These are phyloP conservation scores for Quadroppia sp. DNA, from an alignment of 2,888 invertebrate genomes.

Conservation along the genomic window DNA sequence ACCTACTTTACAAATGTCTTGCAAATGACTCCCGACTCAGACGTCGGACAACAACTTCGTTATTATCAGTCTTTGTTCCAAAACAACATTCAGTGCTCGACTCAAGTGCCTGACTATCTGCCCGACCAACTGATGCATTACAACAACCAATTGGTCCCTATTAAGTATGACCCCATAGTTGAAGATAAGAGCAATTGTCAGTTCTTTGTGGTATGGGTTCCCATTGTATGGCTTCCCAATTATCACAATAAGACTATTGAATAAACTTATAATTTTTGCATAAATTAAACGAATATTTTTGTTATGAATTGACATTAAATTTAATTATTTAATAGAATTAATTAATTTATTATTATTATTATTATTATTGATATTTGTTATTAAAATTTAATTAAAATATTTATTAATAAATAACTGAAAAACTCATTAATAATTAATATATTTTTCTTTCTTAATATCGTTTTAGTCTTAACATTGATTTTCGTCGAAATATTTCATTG, in stretches of 20 bases:
- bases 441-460: too few species aligned
- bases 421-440: too few species aligned
- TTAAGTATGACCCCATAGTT: neutral
- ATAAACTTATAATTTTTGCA: too few species aligned
- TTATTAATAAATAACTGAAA: too few species aligned
- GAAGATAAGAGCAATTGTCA: neutral
- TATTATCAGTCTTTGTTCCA: neutral
- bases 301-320: too few species aligned
- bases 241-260: neutral
- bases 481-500: too few species aligned
- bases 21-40: neutral
- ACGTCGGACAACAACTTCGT: neutral
- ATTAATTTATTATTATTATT: too few species aligned
- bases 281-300: too few species aligned
- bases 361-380: too few species aligned
- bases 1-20: neutral
- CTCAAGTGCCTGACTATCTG: neutral
- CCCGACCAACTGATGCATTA: neutral
- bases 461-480: too few species aligned
- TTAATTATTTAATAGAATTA: too few species aligned
- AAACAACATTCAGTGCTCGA: neutral
- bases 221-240: neutral
- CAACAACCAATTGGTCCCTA: neutral
- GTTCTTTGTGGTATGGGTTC: constrained; percentile 1
- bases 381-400: too few species aligned